phyloP scores from a whole-genome alignment of 2,113 vertebrate genomes.

The Macrotis lagotis region DNA sequence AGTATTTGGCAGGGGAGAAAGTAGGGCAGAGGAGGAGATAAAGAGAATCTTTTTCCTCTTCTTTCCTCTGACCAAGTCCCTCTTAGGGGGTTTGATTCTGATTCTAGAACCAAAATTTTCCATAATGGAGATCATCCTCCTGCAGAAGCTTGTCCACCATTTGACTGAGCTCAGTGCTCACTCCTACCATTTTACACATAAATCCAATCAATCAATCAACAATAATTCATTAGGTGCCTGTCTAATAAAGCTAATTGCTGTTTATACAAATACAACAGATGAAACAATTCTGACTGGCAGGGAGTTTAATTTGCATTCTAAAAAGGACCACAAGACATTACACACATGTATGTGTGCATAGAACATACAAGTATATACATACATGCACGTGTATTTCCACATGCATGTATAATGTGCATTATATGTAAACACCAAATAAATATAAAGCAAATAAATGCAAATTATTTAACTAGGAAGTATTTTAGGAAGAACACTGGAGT shows the following conservation, averaged over 20 bases:
- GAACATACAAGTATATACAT: too few relatives aligned
- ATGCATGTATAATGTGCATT: background rate
- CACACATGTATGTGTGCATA: too few relatives aligned
- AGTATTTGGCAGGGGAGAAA: background rate
- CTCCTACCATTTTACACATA: background rate
- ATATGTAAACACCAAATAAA: background rate
- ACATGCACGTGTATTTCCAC: background rate
- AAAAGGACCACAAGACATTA: background rate
- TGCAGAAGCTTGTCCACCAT: background rate
- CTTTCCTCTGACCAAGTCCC: background rate
- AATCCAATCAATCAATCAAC: background rate
- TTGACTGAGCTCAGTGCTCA: background rate
- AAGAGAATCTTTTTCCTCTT: background rate
- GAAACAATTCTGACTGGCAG: background rate
- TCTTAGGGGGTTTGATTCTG: background rate
- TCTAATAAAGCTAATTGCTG: background rate
- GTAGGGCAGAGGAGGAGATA: background rate
- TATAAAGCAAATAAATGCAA: background rate
- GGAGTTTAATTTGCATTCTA: background rate
- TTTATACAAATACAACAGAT: background rate
- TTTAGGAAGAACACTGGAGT: background rate
- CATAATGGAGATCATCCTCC: background rate
- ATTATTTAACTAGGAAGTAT: background rate
- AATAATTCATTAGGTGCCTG: background rate
- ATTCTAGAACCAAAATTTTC: background rate